These are phyloP conservation scores for Porites lobata DNA, from an alignment of 92 coral and sea anemone species.

Conservation along the genomic window DNA sequence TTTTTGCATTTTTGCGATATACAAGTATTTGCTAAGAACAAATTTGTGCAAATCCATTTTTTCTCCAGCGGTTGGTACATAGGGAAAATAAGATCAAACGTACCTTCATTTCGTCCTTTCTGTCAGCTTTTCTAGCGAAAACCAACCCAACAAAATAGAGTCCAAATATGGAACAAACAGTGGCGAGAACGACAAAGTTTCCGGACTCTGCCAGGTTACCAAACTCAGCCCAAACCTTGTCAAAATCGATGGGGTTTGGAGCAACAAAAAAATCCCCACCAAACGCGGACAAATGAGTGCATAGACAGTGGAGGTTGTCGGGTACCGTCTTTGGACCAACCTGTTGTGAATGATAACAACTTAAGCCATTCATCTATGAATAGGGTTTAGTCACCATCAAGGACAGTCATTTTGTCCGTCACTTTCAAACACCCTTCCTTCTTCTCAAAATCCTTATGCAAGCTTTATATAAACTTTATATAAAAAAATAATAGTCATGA, in stretches of 20 bases:
- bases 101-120: conserved; percentile 83
- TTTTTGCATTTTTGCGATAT: too few species aligned
- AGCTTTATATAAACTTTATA: too few species aligned
- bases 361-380: too few species aligned
- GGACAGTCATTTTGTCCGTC: too few species aligned
- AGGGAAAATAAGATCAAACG: background rate
- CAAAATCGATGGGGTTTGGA: conserved; percentile 92
- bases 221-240: conserved; percentile 91
- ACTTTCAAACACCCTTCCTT: too few species aligned
- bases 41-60: too few species aligned
- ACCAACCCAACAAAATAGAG: conserved; percentile 70
- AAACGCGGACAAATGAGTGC: conserved; percentile 91
- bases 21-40: too few species aligned
- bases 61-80: too few species aligned
- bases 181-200: conserved; percentile 86
- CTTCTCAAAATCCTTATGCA: too few species aligned
- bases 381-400: too few species aligned
- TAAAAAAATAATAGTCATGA: too few species aligned
- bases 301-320: conserved; percentile 79
- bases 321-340: conserved; percentile 53
- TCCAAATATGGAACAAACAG: conserved; percentile 79
- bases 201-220: conserved; percentile 86
- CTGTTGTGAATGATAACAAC: background rate
- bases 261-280: conserved; percentile 94
- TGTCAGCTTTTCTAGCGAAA: conserved; percentile 83